Evolutionary conservation across 2,797 vertebrate species (phyloP).

Genomic region (Acrossocheilus wenchowensis): DNA sequence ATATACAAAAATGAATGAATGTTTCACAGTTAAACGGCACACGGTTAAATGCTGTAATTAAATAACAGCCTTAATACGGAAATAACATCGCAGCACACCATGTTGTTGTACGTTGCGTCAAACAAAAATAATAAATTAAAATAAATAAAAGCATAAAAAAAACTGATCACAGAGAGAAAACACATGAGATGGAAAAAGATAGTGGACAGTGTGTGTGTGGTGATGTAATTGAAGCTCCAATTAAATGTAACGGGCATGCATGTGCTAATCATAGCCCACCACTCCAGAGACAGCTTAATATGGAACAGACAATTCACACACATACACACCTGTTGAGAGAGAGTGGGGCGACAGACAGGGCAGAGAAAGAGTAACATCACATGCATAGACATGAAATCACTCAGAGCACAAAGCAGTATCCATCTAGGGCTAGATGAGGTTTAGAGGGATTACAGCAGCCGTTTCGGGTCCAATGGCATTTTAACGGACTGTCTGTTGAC

Average conservation of each 20-base stretch:
- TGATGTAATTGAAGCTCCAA: conserved; percentile 49
- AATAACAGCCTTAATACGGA: background rate
- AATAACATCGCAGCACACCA: background rate
- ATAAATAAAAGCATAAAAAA: background rate
- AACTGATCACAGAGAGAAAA: background rate
- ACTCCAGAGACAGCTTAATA: conserved; percentile 46
- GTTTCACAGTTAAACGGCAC: background rate
- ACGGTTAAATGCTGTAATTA: background rate
- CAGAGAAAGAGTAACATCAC: background rate
- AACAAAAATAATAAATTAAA: background rate
- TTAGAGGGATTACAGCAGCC: conserved; percentile 38
- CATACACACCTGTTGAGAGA: conserved; percentile 55
- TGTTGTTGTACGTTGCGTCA: background rate
- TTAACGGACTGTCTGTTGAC: conserved; percentile 32
- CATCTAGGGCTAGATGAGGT: conserved; percentile 1
- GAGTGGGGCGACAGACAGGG: background rate
- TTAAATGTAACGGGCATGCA: conserved; percentile 31
- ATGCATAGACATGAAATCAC: background rate
- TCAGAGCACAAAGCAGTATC: background rate
- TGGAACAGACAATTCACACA: conserved; percentile 56
- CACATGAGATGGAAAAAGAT: background rate
- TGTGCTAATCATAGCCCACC: conserved; percentile 57
- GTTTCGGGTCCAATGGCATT: conserved; percentile 31
- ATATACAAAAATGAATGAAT: background rate
- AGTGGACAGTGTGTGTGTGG: conserved; percentile 24